Percentiles rank a stretch among this genome's conserved stretches.
phyloP scores from a whole-genome alignment of 2,797 vertebrate species.

The Scolopax bukidnonensis region DNA sequence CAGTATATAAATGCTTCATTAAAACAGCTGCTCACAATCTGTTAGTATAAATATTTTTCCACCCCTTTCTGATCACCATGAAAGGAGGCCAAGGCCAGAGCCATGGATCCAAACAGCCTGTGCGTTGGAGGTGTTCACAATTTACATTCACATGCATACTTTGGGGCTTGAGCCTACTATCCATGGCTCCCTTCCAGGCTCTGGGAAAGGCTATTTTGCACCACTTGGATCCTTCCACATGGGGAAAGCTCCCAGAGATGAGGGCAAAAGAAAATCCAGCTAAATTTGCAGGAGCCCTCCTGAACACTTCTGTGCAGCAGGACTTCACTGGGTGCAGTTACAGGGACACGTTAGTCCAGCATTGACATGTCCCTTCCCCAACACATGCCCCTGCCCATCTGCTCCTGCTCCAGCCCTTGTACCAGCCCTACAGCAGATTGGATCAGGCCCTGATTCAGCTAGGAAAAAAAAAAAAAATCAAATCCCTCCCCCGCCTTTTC shows the following conservation, averaged over 20 bases:
- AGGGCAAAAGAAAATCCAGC: not conserved
- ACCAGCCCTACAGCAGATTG: not conserved
- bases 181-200: not conserved
- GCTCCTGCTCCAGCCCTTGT: not conserved
- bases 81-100: slow-evolving; percentile 16
- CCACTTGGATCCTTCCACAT: not conserved
- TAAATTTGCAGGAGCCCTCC: not conserved
- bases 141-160: not conserved
- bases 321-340: not conserved
- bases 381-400: not conserved
- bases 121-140: not conserved
- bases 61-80: not conserved
- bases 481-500: not conserved
- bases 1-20: slow-evolving; percentile 47
- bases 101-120: not conserved
- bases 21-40: slow-evolving; percentile 70
- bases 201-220: not conserved
- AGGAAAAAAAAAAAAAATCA: not conserved
- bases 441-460: not conserved
- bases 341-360: not conserved
- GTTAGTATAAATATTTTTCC: slow-evolving; percentile 55
- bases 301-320: not conserved
- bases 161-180: not conserved
- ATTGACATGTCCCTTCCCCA: not conserved
- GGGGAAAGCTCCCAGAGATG: not conserved